Percentiles rank a stretch among this genome's conserved stretches.
Evolutionary conservation across 30 jellyfish, hydroid and myxozoan species (phyloP).

Genomic region (Aurelia coerulea): DNA sequence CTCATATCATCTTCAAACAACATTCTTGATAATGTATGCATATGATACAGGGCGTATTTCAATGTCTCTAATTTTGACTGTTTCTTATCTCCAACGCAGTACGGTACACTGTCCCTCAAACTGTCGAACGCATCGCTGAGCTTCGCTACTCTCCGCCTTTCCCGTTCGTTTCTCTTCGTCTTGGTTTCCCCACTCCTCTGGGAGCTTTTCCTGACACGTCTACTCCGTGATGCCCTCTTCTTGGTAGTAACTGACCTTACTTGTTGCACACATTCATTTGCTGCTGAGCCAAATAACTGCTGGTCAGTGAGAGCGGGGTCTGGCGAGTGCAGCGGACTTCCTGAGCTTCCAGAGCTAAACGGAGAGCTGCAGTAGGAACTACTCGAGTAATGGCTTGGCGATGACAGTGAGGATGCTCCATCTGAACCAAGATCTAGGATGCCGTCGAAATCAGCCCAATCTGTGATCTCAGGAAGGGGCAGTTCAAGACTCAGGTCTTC

Average conservation of each 20-base stretch:
- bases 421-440: conserved; percentile 69
- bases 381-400: conserved; percentile 67
- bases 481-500: conserved; percentile 62
- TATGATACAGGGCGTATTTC: conserved; percentile 74
- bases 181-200: conserved; percentile 75
- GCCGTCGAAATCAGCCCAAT: conserved; percentile 70
- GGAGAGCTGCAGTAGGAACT: conserved; percentile 70
- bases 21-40: conserved; percentile 35
- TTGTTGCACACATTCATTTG: conserved; percentile 1
- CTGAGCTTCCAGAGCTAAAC: conserved; percentile 50
- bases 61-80: conserved; percentile 74
- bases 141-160: conserved; percentile 73
- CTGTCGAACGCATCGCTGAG: conserved; percentile 77
- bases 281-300: conserved; percentile 50
- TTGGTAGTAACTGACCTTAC: conserved; percentile 9
- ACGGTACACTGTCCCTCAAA: conserved; percentile 77
- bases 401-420: conserved; percentile 62
- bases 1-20: conserved; percentile 55
- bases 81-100: conserved; percentile 69
- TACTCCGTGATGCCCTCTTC: conserved; percentile 40
- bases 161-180: conserved; percentile 81
- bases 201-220: conserved; percentile 49
- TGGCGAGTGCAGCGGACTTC: conserved; percentile 66
- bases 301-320: conserved; percentile 66
- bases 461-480: conserved; percentile 79